Base-by-base conservation (phyloP, 2,888 invertebrate species). In the Pyrrhosoma nymphula region DNA sequence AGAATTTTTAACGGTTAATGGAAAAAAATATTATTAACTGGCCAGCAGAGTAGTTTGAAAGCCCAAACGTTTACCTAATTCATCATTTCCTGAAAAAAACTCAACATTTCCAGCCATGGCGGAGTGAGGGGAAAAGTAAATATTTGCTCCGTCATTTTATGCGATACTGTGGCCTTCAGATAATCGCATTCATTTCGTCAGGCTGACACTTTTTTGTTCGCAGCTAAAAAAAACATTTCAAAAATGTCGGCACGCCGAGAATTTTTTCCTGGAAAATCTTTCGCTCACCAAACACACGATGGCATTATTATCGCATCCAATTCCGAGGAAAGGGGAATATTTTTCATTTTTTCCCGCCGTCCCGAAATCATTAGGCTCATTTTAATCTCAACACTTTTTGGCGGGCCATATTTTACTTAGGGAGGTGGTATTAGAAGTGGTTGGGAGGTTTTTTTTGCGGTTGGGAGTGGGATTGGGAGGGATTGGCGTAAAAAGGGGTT, bases 261-360 rank as follows among this genome's bases (percentile, higher is more conserved):
- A 3, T 82, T 35, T 82, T 82, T 82, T 35, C 30, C 16, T 16
- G 8, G 18, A 82, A 82, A 82, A 82, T 35, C 1, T 35, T 16
- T 82, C 82, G 35, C 35, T 10, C 30, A 26, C 35, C 35, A 35
- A 8, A 35, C 82, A 3, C 82, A 8, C 35, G 82, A 82, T 82
- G 82, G 82, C 35, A 82, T 82, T 82, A 82, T 82, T 82, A 35
- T 82, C 82, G 35, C 82, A 82, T 82, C 82, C 82, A 0, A 82
- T 35, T 35, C 14, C 30, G 16, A 8, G 69, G n/a, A 69, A 14
- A 82, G 35, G 82, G 82, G 82, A 69, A 82, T 35, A 14, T 35
- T 30, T 82, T 82, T 35, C 26, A 4, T 69, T 69, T 35, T 82
- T 35, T 35, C 30, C 35, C 82, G 14, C 35, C 82, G 35, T 82